Percentiles rank a stretch among this genome's conserved stretches.
Conservation (phyloP, 92 coral and sea anemone species). For the Isaurus tuberculatus region DNA sequence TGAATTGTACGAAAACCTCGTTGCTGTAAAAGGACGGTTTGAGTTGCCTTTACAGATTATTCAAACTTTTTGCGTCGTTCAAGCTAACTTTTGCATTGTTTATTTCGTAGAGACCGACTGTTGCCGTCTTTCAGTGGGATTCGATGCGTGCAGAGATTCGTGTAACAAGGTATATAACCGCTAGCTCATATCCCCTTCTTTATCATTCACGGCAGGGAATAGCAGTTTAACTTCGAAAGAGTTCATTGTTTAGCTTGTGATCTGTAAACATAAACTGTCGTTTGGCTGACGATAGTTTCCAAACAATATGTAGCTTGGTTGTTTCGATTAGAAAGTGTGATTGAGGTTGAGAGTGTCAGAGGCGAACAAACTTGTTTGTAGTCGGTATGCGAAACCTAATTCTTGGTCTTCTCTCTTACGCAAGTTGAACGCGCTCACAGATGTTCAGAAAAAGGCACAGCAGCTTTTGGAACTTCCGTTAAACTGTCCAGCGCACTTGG, state of each 20-base stretch:
- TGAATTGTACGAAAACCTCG: constrained; percentile 32
- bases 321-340: constrained; percentile 1
- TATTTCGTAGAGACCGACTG: constrained; percentile 81
- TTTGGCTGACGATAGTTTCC: constrained; percentile 28
- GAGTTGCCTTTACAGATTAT: not conserved
- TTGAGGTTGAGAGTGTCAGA: not conserved
- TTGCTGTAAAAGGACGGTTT: constrained; percentile 17
- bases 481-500: constrained; percentile 98
- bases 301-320: constrained; percentile 16
- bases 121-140: constrained; percentile 84
- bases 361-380: not conserved
- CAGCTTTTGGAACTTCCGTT: constrained; percentile 87
- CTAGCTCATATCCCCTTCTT: constrained; percentile 62
- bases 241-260: constrained; percentile 35
- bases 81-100: constrained; percentile 34
- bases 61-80: not conserved
- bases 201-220: constrained; percentile 86
- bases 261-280: constrained; percentile 39
- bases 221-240: constrained; percentile 53
- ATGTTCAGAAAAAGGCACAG: constrained; percentile 74
- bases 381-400: constrained; percentile 14
- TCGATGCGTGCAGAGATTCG: constrained; percentile 83
- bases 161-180: constrained; percentile 86
- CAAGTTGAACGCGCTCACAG: constrained; percentile 84
- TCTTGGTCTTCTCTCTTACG: constrained; percentile 55